Conservation (phyloP, 2,888 invertebrate species). For the Lacanobia wlatinum region DNA sequence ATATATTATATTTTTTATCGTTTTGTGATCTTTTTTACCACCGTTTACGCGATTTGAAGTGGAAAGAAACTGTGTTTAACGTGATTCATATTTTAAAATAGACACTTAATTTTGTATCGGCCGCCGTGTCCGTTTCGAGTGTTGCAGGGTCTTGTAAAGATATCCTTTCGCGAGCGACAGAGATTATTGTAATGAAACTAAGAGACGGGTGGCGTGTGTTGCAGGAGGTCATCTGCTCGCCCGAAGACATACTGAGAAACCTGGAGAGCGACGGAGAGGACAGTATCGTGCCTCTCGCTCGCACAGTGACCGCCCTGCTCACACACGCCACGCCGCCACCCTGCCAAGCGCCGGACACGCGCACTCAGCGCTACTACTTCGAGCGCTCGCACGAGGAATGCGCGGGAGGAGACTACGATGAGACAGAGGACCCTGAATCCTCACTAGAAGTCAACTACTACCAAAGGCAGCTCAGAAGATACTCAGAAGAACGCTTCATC, state of each 20-base stretch:
- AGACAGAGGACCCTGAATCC: slow-evolving; percentile 69
- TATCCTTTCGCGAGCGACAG: slow-evolving; percentile 81
- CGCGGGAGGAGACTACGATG: slow-evolving; percentile 65
- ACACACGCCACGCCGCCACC: slow-evolving; percentile 86
- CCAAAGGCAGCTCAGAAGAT: slow-evolving; percentile 76
- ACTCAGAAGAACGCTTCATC: slow-evolving; percentile 82
- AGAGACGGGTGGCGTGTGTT: slow-evolving; percentile 91
- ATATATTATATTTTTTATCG: neutral
- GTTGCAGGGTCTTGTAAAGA: slow-evolving; percentile 84
- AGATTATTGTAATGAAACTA: slow-evolving; percentile 76
- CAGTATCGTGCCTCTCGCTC: slow-evolving; percentile 77
- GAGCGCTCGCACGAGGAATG: slow-evolving; percentile 46
- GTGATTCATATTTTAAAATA: slow-evolving; percentile 31
- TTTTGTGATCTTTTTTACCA: slow-evolving; percentile 8
- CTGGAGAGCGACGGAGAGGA: slow-evolving; percentile 72
- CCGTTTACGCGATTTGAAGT: slow-evolving; percentile 12
- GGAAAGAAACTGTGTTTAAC: slow-evolving; percentile 9
- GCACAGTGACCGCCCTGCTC: slow-evolving; percentile 80
- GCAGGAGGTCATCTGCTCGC: slow-evolving; percentile 93
- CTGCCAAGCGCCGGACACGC: slow-evolving; percentile 83
- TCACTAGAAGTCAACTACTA: slow-evolving; percentile 81
- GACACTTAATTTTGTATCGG: slow-evolving; percentile 25
- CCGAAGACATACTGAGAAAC: slow-evolving; percentile 90
- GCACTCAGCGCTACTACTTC: slow-evolving; percentile 70
- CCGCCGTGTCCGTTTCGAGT: slow-evolving; percentile 74